Base-by-base conservation (phyloP, 2,113 vertebrate genomes). In the Lutjanus erythropterus region DNA sequence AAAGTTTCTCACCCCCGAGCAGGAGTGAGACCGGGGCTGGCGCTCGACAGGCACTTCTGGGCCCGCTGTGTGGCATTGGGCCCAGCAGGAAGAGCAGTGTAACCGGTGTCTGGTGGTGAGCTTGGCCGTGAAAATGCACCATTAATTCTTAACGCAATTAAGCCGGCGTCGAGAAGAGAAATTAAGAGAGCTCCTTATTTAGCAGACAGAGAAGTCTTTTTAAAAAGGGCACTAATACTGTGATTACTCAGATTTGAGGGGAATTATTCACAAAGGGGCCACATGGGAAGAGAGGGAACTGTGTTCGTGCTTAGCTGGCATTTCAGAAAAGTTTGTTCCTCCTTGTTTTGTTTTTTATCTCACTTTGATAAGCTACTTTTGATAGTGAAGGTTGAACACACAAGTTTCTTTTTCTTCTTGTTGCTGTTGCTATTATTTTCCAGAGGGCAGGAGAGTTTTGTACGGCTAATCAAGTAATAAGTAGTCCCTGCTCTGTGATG, bases 71-170 rank as follows among this genome's bases (percentile, higher is more conserved):
- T 96, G 94, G 96, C 96, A 89, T 94, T 94, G 92, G 96, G 96
- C 96, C 96, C 96, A 94, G 96, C 96, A 97, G 96, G 95, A 97
- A 96, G 96, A 96, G 96, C 95, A 91, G 94, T 94, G 96, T 95
- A 96, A 95, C 96, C 92, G 94, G 95, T 95, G 96, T 96, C 96
- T 96, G 95, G 96, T 96, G 96, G 96, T 95, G 95, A 96, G 96
- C 94, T 96, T 96, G 96, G 96, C 95, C 94, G 95, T 96, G 94
- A 96, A 97, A 97, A 96, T 92, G 96, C 92, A 92, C 96, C 96
- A 97, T 97, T 98, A 96, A 96, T 96, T 97, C 96, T 96, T 96
- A 96, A 97, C 95, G 96, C 96, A 98, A 98, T 98, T 97, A 97
- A 96, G 95, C 92, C 53, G 9, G 96, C 94, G 93, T 97, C 94